Percentiles rank a stretch among this genome's conserved stretches.
Evolutionary conservation across 1,140 invertebrate genomes (phyloP).

Genomic region (Drosophila funebris): DNA sequence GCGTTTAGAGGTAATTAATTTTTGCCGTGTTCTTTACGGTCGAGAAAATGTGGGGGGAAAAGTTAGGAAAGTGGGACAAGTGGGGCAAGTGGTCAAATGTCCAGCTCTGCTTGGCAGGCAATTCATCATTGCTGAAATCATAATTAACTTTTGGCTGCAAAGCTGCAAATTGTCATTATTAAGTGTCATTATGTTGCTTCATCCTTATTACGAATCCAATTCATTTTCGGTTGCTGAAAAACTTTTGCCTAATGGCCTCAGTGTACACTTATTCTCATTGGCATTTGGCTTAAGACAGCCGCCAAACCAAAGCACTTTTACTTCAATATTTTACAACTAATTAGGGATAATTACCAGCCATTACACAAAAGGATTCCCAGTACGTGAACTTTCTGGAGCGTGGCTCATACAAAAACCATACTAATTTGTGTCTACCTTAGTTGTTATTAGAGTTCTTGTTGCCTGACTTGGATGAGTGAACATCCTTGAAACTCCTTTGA

Average conservation of each 20-base stretch:
- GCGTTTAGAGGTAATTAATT: constrained; percentile 54
- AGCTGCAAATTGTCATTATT: constrained; percentile 49
- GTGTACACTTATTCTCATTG: constrained; percentile 33
- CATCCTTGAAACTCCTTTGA: constrained; percentile 25
- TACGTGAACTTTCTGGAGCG: not conserved
- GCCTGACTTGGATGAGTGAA: not conserved
- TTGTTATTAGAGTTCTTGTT: not conserved
- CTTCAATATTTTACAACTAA: constrained; percentile 82
- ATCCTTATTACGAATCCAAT: constrained; percentile 14
- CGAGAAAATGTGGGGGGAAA: not conserved
- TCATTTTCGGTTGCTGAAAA: constrained; percentile 21
- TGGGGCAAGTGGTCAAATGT: not conserved
- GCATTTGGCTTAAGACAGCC: constrained; percentile 5
- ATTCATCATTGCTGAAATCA: constrained; percentile 62
- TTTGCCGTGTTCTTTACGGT: constrained; percentile 9
- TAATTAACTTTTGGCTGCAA: constrained; percentile 40
- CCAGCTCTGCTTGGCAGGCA: constrained; percentile 19
- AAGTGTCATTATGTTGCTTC: constrained; percentile 31
- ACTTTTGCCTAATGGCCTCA: constrained; percentile 58
- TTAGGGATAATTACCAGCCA: constrained; percentile 76
- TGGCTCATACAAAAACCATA: not conserved
- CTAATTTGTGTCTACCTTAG: constrained; percentile 13
- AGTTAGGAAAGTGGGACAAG: not conserved
- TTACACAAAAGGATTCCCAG: constrained; percentile 59
- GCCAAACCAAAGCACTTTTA: constrained; percentile 54